A percentile compares a stretch with the other conserved stretches of the same genome.
phyloP scores from a whole-genome alignment of 2,113 vertebrate genomes.

The Eonycteris spelaea region DNA sequence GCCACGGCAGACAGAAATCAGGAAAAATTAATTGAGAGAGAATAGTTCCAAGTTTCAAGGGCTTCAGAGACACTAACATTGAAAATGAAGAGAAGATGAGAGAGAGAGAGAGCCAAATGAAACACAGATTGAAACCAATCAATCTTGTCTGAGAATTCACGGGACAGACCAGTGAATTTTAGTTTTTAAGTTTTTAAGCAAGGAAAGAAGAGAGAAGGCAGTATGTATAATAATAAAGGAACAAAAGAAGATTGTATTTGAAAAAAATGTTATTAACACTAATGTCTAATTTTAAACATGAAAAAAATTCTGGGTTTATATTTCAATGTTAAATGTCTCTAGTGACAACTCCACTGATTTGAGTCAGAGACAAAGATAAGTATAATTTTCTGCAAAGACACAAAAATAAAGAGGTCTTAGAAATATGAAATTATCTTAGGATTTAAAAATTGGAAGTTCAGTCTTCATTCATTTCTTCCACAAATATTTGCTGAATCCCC shows the following conservation, averaged over 20 bases:
- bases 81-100: neutral
- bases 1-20: neutral
- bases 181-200: neutral
- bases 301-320: neutral
- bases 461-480: neutral
- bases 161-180: neutral
- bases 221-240: neutral
- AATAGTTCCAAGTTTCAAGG: neutral
- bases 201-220: constrained; percentile 2
- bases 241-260: neutral
- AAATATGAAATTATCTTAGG: neutral
- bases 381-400: neutral
- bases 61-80: neutral
- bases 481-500: neutral
- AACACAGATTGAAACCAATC: neutral
- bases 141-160: neutral
- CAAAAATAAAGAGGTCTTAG: constrained; percentile 14
- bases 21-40: neutral
- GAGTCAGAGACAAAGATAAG: neutral
- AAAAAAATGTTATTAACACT: neutral
- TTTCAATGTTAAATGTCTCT: constrained; percentile 3
- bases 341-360: neutral
- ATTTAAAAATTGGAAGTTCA: neutral
- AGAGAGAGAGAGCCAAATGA: neutral
- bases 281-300: neutral